Conservation (phyloP, 2,113 vertebrate species). For the Malurus elegans region DNA sequence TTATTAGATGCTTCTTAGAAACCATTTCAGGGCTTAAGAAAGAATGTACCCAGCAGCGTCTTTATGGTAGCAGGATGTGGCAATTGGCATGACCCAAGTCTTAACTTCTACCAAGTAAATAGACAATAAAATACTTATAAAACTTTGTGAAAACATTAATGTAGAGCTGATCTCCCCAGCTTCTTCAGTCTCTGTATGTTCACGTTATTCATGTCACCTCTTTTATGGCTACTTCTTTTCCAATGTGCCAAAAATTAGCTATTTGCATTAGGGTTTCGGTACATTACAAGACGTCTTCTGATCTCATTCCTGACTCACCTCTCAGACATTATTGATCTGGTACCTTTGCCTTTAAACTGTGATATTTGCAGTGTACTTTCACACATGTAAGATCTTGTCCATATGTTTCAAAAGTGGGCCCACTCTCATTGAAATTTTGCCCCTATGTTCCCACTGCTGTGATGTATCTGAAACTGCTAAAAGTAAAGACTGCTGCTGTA, state of each 20-base stretch:
- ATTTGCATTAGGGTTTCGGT: neutral
- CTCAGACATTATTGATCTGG: neutral
- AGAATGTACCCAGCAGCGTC: neutral
- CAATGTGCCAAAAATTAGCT: neutral
- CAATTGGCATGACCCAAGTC: neutral
- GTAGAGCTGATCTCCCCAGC: neutral
- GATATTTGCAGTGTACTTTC: neutral
- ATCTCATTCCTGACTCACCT: neutral
- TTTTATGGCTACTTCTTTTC: neutral
- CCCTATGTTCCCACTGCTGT: neutral
- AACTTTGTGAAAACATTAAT: neutral
- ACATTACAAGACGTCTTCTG: neutral
- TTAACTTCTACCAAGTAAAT: neutral
- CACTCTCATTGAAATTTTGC: neutral
- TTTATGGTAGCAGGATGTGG: neutral
- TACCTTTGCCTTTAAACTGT: neutral
- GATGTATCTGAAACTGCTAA: neutral
- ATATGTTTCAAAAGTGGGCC: neutral
- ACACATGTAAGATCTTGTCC: neutral
- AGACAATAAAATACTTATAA: neutral
- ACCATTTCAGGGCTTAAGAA: conserved; percentile 20
- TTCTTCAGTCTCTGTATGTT: neutral
- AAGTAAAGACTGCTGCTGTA: neutral
- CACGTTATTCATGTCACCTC: neutral
- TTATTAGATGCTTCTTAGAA: conserved; percentile 23